Conservation (phyloP, 2,888 invertebrate species). For the Cabera pusaria region DNA sequence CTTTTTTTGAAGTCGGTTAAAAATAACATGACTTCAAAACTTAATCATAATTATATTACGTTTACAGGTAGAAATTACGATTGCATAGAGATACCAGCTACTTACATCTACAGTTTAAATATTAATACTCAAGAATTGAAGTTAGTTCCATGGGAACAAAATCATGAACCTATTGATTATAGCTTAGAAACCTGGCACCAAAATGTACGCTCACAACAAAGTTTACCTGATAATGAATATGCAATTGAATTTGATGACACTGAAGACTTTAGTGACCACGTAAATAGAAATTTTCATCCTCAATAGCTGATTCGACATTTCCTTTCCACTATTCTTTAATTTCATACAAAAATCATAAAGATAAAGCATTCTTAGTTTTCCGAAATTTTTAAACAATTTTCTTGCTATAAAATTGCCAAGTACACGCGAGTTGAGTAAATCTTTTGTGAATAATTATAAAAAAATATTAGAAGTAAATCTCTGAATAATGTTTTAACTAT, state of each 20-base stretch:
- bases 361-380: too few relatives aligned
- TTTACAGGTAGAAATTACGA: slow-evolving; percentile 64
- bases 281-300: too few relatives aligned
- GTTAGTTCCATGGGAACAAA: slow-evolving; percentile 55
- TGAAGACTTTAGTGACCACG: slow-evolving; percentile 43
- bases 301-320: background rate
- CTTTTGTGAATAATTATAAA: too few relatives aligned
- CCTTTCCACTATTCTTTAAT: too few relatives aligned
- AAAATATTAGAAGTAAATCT: too few relatives aligned
- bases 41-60: too few relatives aligned
- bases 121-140: slow-evolving; percentile 52
- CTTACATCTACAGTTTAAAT: slow-evolving; percentile 82
- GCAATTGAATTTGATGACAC: slow-evolving; percentile 38
- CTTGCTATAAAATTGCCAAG: too few relatives aligned
- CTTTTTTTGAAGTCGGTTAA: too few relatives aligned
- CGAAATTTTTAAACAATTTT: too few relatives aligned
- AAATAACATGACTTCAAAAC: slow-evolving; percentile 24
- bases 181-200: slow-evolving; percentile 52
- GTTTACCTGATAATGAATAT: slow-evolving; percentile 62
- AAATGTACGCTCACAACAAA: slow-evolving; percentile 53
- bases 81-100: slow-evolving; percentile 85
- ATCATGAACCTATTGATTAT: slow-evolving; percentile 41
- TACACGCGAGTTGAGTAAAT: too few relatives aligned
- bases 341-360: too few relatives aligned
- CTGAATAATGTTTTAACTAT: too few relatives aligned